Evolutionary conservation across 2,113 vertebrate species (phyloP).

Genomic region (Syngnathus floridae): DNA sequence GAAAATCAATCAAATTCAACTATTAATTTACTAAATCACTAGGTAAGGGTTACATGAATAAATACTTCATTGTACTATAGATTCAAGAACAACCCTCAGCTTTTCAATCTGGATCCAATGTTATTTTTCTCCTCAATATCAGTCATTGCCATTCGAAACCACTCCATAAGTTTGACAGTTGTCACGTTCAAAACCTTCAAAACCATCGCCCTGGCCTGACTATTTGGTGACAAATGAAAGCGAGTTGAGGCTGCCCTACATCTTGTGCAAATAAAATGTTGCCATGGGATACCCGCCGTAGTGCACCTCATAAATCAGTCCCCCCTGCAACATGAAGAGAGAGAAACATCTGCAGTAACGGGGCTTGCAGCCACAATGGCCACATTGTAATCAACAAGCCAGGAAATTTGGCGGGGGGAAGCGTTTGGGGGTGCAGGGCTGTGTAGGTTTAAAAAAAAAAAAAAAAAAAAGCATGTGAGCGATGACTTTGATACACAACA

Average conservation of each 20-base stretch:
- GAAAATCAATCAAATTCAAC: slow-evolving; percentile 4
- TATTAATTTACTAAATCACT: background rate
- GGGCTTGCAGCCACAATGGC: slow-evolving; percentile 41
- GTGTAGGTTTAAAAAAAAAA: slow-evolving; percentile 3
- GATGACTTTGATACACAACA: background rate
- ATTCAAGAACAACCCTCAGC: too few relatives aligned
- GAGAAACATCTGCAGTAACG: slow-evolving; percentile 53
- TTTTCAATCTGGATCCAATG: background rate
- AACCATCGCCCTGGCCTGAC: slow-evolving; percentile 21
- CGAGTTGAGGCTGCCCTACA: slow-evolving; percentile 51
- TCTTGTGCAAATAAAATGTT: slow-evolving; percentile 49
- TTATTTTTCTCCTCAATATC: slow-evolving; percentile 1
- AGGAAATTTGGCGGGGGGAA: slow-evolving; percentile 1
- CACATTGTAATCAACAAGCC: slow-evolving; percentile 37
- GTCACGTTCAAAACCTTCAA: slow-evolving; percentile 4
- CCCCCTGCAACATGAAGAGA: slow-evolving; percentile 39
- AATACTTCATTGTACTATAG: too few relatives aligned
- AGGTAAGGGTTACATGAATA: background rate
- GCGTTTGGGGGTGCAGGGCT: too few relatives aligned
- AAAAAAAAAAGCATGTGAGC: background rate
- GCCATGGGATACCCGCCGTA: slow-evolving; percentile 45
- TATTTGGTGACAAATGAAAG: slow-evolving; percentile 39
- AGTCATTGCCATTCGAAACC: slow-evolving; percentile 6
- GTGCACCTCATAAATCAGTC: slow-evolving; percentile 65
- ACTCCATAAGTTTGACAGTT: slow-evolving; percentile 8